Evolutionary conservation across 2,113 vertebrate genomes (phyloP).

Genomic region (Oryzias curvinotus): DNA sequence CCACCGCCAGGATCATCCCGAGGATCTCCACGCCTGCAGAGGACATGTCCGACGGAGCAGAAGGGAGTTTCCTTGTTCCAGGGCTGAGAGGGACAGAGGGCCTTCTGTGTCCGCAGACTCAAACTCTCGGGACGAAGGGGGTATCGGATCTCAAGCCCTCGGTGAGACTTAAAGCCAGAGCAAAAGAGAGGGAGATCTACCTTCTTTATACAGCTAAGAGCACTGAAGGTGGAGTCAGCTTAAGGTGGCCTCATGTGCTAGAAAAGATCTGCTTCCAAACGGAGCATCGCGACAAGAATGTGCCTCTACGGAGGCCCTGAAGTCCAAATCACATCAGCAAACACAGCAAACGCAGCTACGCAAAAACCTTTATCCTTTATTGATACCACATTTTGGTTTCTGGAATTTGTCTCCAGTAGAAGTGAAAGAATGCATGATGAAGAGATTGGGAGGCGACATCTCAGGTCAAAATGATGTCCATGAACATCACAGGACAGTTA

Average conservation of each 20-base stretch:
- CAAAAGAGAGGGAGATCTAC: slow-evolving; percentile 67
- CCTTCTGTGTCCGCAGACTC: slow-evolving; percentile 59
- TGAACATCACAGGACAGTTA: too few species aligned
- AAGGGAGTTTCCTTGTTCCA: slow-evolving; percentile 19
- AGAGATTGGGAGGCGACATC: too few species aligned
- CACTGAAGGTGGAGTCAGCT: slow-evolving; percentile 80
- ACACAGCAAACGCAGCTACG: too few species aligned
- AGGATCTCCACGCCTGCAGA: slow-evolving; percentile 80
- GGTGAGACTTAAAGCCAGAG: slow-evolving; percentile 53
- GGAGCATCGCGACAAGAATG: too few species aligned
- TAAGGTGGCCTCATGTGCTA: slow-evolving; percentile 61
- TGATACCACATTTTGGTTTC: too few species aligned
- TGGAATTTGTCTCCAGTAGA: too few species aligned
- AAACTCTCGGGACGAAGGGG: slow-evolving; percentile 61
- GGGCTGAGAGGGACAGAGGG: slow-evolving; percentile 49
- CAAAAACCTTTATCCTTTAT: too few species aligned
- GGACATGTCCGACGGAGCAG: slow-evolving; percentile 60
- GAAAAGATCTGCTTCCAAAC: too few species aligned
- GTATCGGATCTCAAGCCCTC: slow-evolving; percentile 69
- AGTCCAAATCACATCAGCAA: too few species aligned
- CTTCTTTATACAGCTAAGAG: slow-evolving; percentile 78
- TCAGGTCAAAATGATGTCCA: too few species aligned
- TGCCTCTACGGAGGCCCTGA: too few species aligned
- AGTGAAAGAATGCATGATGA: too few species aligned
- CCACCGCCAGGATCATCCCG: slow-evolving; percentile 78